A percentile compares a stretch with the other conserved stretches of the same genome.
Conservation (phyloP, 2,113 vertebrate species). For the Gymnorhina tibicen region DNA sequence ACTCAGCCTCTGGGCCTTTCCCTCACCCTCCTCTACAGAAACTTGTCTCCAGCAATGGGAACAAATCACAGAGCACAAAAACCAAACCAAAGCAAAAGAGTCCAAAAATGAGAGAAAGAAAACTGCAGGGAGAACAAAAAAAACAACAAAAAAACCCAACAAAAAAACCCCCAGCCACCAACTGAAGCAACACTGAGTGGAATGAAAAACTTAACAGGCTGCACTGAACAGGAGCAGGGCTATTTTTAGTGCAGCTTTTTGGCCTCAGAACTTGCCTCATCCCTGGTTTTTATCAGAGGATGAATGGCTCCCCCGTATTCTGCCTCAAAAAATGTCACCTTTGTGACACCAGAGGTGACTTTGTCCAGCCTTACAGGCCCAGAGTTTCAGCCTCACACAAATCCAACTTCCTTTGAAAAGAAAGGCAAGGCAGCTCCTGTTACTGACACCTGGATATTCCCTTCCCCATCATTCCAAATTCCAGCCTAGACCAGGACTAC, state of each 20-base stretch:
- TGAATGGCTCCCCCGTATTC: background rate
- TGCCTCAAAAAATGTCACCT: background rate
- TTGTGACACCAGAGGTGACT: background rate
- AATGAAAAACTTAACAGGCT: slow-evolving; percentile 1
- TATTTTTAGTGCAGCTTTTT: slow-evolving; percentile 10
- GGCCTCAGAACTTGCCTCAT: background rate
- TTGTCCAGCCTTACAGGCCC: background rate
- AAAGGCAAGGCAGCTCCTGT: background rate
- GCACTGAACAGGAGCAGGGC: background rate
- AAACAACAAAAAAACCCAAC: background rate
- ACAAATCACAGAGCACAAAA: slow-evolving; percentile 44
- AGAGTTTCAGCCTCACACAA: background rate
- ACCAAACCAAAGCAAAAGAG: slow-evolving; percentile 38
- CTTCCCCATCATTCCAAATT: background rate
- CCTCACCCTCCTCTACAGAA: slow-evolving; percentile 81
- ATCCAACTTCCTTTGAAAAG: background rate
- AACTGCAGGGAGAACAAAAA: background rate
- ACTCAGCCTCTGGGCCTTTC: slow-evolving; percentile 79
- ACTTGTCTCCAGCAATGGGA: slow-evolving; percentile 76
- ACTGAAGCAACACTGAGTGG: background rate
- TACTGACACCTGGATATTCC: background rate
- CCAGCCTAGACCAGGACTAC: background rate
- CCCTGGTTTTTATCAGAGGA: background rate
- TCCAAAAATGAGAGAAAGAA: slow-evolving; percentile 22
- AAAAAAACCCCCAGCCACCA: background rate